Base-by-base conservation (phyloP, 2,797 vertebrate species). In the Prionace glauca region DNA sequence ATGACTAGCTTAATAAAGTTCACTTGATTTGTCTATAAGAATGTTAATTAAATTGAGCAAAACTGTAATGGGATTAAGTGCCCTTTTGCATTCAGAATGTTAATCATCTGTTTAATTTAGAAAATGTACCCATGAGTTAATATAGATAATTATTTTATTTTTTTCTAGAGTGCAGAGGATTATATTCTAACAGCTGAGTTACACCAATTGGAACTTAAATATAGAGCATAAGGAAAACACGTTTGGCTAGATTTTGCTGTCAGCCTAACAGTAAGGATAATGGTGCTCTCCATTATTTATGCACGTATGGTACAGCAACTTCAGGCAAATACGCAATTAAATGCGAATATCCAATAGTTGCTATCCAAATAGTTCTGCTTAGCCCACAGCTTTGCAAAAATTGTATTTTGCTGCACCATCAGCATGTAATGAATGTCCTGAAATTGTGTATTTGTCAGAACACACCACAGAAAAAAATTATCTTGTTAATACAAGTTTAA, bases 51-150 rank as follows among this genome's bases (percentile, higher is more conserved):
- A 95, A 77, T 95, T 72, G 24, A 50, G 69, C 36, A 72, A 74
- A 72, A 41, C 36, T 94, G 67, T 29, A 93, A 93, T 65, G 91
- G 65, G 91, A 67, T 93, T 93, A 67, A 69, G 91, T 36, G 65
- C 29, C 91, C 65, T 69, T 65, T 67, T n/a, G 32, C 65, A 93
- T 93, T 93, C 65, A 41, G 36, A 93, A 93, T 93, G n/a, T 93
- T 93, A 93, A 93, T 69, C 91, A 67, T 93, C 22, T 93, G n/a
- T 69, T 93, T 50, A 94, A 94, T 94, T 94, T 72, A 94, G 65
- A 72, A 94, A 94, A 36, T 50, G 92, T 72, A 72, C 69, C 69
- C 69, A 94, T 72, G 62, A 94, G 65, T 94, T 94, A 94, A 72
- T 94, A 94, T 22, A 29, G 88, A 94, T 94, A 94, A 41, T 94